Conservation (phyloP, 2,113 vertebrate genomes). For the Glaucidium brasilianum region DNA sequence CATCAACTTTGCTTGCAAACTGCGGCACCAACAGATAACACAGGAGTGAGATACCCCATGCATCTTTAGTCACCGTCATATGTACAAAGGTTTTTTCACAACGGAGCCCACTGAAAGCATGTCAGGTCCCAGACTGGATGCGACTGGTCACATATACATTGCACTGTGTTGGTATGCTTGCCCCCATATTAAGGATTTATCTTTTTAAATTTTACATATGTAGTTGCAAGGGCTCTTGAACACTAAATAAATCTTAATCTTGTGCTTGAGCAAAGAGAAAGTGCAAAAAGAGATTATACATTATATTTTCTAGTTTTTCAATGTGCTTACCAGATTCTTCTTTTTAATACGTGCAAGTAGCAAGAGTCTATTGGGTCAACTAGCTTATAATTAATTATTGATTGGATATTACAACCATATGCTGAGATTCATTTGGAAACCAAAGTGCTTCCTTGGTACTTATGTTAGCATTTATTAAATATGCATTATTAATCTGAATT, state of each 20-base stretch:
- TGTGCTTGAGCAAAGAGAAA: background rate
- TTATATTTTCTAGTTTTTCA: slow-evolving; percentile 4
- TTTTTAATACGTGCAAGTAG: slow-evolving; percentile 11
- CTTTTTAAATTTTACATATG: background rate
- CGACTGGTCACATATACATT: background rate
- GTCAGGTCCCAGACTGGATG: background rate
- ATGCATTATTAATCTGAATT: slow-evolving; percentile 66
- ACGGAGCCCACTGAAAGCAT: background rate
- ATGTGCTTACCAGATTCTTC: slow-evolving; percentile 23
- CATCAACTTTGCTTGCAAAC: background rate
- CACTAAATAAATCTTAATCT: slow-evolving; percentile 13
- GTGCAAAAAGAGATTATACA: slow-evolving; percentile 2
- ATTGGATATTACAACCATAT: slow-evolving; percentile 45
- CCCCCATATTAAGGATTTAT: background rate
- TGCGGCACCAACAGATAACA: background rate
- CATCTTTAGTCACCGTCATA: accelerated
- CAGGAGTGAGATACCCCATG: background rate
- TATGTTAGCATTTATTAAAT: slow-evolving; percentile 61
- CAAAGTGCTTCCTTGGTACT: slow-evolving; percentile 37
- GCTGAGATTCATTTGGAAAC: slow-evolving; percentile 45
- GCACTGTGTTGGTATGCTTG: background rate
- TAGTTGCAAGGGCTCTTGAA: background rate
- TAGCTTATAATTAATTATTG: slow-evolving; percentile 69
- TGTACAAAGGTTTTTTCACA: background rate
- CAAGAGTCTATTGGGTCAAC: slow-evolving; percentile 44